These are phyloP conservation scores for Tautogolabrus adspersus DNA, from an alignment of 2,113 vertebrate genomes.

Conservation along the genomic window DNA sequence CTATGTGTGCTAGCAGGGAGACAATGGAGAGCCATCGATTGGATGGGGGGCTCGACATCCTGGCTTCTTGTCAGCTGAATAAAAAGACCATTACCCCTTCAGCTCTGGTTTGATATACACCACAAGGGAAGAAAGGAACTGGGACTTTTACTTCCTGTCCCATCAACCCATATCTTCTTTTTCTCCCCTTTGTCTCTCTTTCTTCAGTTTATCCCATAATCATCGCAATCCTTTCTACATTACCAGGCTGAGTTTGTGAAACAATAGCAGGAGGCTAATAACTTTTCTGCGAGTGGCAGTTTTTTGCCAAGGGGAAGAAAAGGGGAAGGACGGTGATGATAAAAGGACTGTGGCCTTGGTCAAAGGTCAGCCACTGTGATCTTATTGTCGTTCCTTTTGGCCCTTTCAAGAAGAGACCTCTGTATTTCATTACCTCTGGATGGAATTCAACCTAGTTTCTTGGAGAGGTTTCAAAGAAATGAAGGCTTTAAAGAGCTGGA, in stretches of 20 bases:
- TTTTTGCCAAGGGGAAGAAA: conserved; percentile 81
- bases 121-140: conserved; percentile 78
- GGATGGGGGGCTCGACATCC: conserved; percentile 82
- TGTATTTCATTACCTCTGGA: conserved; percentile 85
- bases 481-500: conserved; percentile 49
- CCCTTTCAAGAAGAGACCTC: conserved; percentile 83
- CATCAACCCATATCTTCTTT: conserved; percentile 76
- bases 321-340: conserved; percentile 82
- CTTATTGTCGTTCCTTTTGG: conserved; percentile 83
- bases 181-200: conserved; percentile 60
- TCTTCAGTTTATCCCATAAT: conserved; percentile 81
- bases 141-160: conserved; percentile 82
- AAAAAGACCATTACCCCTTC: conserved; percentile 85
- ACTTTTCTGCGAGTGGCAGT: conserved; percentile 81
- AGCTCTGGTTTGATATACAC: conserved; percentile 81
- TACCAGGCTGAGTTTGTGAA: conserved; percentile 80
- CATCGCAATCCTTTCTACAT: conserved; percentile 87
- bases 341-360: conserved; percentile 85
- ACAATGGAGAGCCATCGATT: conserved; percentile 88
- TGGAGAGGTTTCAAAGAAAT: conserved; percentile 59
- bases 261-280: conserved; percentile 85
- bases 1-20: conserved; percentile 78
- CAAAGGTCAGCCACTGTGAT: conserved; percentile 88
- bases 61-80: conserved; percentile 83
- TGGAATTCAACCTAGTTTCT: conserved; percentile 79